Conservation (phyloP, 2,113 vertebrate genomes). For the Orcinus orca region DNA sequence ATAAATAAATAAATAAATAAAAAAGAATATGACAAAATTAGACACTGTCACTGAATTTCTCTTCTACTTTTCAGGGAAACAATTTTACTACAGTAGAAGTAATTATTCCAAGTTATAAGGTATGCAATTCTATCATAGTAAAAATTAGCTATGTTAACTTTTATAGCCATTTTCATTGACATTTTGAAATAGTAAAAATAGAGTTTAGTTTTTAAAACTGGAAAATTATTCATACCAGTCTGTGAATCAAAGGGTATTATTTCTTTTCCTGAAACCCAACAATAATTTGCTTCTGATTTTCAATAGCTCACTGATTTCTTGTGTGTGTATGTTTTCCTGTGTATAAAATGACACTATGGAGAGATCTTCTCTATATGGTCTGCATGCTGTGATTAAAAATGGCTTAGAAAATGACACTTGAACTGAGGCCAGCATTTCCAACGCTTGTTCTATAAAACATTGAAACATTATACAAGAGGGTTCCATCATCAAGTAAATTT, state of each 20-base stretch:
- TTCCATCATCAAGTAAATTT: not conserved
- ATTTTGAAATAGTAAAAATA: constrained; percentile 2
- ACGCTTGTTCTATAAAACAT: not conserved
- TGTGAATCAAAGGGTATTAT: not conserved
- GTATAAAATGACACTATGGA: not conserved
- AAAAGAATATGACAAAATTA: not conserved
- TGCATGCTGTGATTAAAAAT: not conserved
- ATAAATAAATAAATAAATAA: too few relatives aligned
- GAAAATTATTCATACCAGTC: not conserved
- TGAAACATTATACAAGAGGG: not conserved
- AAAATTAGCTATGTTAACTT: not conserved
- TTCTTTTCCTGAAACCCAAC: not conserved
- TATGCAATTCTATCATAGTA: not conserved
- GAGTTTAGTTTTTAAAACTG: not conserved
- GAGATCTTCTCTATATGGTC: not conserved
- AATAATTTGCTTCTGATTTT: not conserved
- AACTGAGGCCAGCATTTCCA: not conserved
- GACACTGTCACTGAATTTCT: not conserved
- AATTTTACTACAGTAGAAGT: not conserved
- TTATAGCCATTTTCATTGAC: not conserved
- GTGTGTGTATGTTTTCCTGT: not conserved
- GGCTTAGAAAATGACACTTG: not conserved
- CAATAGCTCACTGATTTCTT: not conserved
- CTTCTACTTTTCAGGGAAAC: not conserved
- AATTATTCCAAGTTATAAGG: not conserved